Base-by-base conservation (phyloP, 1,140 invertebrate genomes). In the Zaprionus davidi region DNA sequence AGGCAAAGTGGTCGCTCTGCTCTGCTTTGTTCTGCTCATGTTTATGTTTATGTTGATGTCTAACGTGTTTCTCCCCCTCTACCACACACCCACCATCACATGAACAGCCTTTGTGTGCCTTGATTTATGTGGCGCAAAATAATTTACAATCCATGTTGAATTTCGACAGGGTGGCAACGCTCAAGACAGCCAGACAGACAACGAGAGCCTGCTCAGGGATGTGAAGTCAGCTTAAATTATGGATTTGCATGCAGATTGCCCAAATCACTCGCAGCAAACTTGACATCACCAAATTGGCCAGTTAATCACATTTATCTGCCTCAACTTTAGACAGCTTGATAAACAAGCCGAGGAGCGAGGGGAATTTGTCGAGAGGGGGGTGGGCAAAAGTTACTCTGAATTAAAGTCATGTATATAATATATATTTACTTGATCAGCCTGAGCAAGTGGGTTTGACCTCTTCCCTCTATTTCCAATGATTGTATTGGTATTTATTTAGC, bases 111-210 rank as follows among this genome's bases (percentile, higher is more conserved):
- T 59, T 79, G 82, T 57, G 58, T 9, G 62, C 59, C 85, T 84
- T 88, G 85, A 88, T 88, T 88, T 88, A 88, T 88, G 85, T 85
- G 76, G 78, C 78, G 63, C 62, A 66, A 75, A 82, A 81, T 79
- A 88, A 88, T 90, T 90, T 81, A 85, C 80, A 81, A 71, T 70
- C 67, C 17, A 46, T 46, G 41, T 34, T 34, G 62, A 38, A 41
- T 49, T 75, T 64, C 56, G 71, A 70, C 71, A 74, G 57, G 13
- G 49, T 56, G 66, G 49, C 71, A 56, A 75, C 51, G 55, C 58
- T 55, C 12, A 24, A 58, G 72, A 64, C 59, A 34, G 38, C 15
- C 13, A 38, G 3, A 38, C 13, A 5, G 3, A 26, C 24, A 26
- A 26, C 24, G 24, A 5, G 41, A 17, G 36, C 20, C 22, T n/a